Percentiles rank a stretch among this genome's conserved stretches.
Evolutionary conservation across 2,888 invertebrate species (phyloP).

Genomic region (Thymelicus sylvestris): DNA sequence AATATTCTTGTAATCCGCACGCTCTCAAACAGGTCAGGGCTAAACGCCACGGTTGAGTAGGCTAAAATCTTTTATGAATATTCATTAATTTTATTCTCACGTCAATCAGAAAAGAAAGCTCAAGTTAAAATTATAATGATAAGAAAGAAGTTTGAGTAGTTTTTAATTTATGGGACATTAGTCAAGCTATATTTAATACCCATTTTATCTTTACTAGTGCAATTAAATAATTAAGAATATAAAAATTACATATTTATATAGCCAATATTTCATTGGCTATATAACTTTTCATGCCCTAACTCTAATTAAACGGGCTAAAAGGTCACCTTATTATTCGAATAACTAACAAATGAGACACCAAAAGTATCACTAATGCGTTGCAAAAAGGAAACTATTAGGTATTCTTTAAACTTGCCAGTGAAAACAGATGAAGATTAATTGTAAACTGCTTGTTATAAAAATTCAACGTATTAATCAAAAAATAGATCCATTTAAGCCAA

Average conservation of each 20-base stretch:
- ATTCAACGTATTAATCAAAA: background rate
- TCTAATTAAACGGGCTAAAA: too few relatives aligned
- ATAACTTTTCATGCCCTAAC: too few relatives aligned
- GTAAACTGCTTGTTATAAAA: background rate
- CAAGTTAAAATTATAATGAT: constrained; percentile 25
- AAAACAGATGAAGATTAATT: background rate
- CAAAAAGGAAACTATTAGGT: too few relatives aligned
- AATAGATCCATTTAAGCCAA: background rate
- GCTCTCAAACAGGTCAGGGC: constrained; percentile 20
- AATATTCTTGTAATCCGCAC: constrained; percentile 5
- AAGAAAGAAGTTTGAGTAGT: constrained; percentile 9
- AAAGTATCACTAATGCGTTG: too few relatives aligned
- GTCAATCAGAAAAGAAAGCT: constrained; percentile 27
- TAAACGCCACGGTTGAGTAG: constrained; percentile 9
- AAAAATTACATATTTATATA: too few relatives aligned
- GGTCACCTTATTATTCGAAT: too few relatives aligned
- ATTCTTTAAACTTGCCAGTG: too few relatives aligned
- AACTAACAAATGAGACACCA: too few relatives aligned
- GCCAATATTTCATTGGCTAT: too few relatives aligned
- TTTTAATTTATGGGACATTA: constrained; percentile 24
- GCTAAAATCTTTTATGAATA: constrained; percentile 23
- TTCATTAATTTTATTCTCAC: constrained; percentile 26
- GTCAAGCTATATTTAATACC: constrained; percentile 18
- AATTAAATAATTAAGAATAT: background rate
- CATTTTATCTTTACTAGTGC: constrained; percentile 12